Base-by-base conservation (phyloP, 92 coral and sea anemone species). In the Zoanthus sansibaricus region DNA sequence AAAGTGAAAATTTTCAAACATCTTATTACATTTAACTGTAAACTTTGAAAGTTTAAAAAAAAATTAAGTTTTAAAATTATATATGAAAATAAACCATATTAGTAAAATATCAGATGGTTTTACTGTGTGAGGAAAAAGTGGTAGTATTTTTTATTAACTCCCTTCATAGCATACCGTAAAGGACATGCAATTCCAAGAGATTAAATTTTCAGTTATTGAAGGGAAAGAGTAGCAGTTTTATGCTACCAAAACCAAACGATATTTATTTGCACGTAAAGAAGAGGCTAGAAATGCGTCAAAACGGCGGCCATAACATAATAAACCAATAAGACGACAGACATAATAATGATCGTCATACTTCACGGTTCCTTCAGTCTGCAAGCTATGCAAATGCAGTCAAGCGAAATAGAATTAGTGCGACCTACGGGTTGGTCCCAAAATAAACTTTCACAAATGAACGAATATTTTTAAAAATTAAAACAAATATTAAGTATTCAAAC, bases 341-440 rank as follows among this genome's bases (percentile, higher is more conserved):
- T 6, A 45, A 46, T 13, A 30, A 47, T 79, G 44, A 7, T 15
- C n/a, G 54, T 58, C 84, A 54, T 56, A 20, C 70, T 77, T 77
- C 80, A 76, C 31, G 58, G 45, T 18, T 56, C 48, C 71, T 8
- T 49, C 44, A 72, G 73, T 64, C 59, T 54, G 45, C 59, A 71
- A 31, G 12, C 45, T 80, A 80, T 80, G 75, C 85, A 64, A 80
- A 80, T 80, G 85, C 74, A 66, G 13, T 80, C 85, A 64, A 67
- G 62, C 85, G 85, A 66, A 64, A 80, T 16, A 45, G 75, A 74
- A 80, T 64, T 80, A 49, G 46, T 47, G 32, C 59, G 33, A 58
- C 8, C 4, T 69, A 69, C 74, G 74, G 74, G 74, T 33, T 9
- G 45, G 74, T 79, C 84, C 48, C 72, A 46, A 79, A 45, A 16